Evolutionary conservation across 2,113 vertebrate genomes (phyloP).

Genomic region (Cepphus grylle): DNA sequence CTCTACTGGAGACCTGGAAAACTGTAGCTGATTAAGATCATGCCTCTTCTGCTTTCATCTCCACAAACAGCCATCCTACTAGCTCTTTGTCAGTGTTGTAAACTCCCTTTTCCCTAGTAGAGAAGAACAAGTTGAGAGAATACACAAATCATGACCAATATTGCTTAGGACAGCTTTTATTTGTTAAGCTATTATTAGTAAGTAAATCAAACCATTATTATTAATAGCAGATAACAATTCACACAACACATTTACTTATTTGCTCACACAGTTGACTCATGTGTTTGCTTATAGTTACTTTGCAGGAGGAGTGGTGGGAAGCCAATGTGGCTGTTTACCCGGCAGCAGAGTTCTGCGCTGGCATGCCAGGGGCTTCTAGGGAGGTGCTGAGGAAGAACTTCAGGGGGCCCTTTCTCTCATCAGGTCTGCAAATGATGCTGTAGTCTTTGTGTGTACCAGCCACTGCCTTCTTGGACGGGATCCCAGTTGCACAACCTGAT

Average conservation of each 20-base stretch:
- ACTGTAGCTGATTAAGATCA: not conserved
- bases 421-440: not conserved
- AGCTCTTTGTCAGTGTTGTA: not conserved
- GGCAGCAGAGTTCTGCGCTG: not conserved
- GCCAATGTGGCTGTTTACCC: not conserved
- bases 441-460: not conserved
- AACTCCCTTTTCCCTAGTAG: not conserved
- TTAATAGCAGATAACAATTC: not conserved
- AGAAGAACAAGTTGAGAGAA: not conserved
- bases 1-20: not conserved
- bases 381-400: not conserved
- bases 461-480: not conserved
- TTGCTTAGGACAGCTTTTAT: not conserved
- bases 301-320: not conserved
- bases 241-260: not conserved
- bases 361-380: not conserved
- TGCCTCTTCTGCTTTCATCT: not conserved
- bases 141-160: not conserved
- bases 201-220: not conserved
- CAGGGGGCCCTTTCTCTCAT: not conserved
- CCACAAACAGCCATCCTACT: not conserved
- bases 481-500: not conserved
- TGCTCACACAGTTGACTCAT: not conserved
- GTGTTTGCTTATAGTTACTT: not conserved
- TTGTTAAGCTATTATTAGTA: not conserved